Conservation (phyloP, 2,888 invertebrate species). For the Phyllotreta cruciferae region DNA sequence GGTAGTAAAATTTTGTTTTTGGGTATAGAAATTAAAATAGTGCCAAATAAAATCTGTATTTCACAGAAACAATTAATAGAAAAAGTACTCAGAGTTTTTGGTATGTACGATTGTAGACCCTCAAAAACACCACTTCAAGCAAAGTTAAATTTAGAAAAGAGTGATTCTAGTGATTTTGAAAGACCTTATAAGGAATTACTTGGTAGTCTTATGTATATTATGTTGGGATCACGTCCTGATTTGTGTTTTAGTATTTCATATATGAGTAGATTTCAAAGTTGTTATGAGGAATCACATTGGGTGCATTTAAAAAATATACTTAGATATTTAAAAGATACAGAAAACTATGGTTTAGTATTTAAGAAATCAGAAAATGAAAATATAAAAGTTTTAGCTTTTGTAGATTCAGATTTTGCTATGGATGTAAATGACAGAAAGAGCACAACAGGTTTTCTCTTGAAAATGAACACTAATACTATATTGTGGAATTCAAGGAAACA, state of each 20-base stretch:
- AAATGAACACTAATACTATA: conserved; percentile 34
- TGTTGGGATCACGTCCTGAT: conserved; percentile 38
- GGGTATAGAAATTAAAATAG: conserved; percentile 35
- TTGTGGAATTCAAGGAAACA: conserved; percentile 40
- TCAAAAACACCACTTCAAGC: too few species aligned
- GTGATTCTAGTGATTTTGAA: conserved; percentile 2
- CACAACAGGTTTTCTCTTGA: conserved; percentile 37
- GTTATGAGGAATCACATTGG: conserved; percentile 32
- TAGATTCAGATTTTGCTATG: conserved; percentile 21
- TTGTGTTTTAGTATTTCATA: conserved; percentile 36
- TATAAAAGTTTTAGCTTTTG: conserved; percentile 11
- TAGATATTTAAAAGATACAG: conserved; percentile 21
- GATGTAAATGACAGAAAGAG: conserved; percentile 32
- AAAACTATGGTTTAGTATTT: conserved; percentile 32
- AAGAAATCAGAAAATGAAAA: conserved; percentile 13
- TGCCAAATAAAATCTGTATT: conserved; percentile 27
- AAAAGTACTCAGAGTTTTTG: conserved; percentile 35
- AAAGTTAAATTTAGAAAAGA: conserved; percentile 26
- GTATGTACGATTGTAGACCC: conserved; percentile 34
- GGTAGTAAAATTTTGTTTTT: conserved; percentile 30
- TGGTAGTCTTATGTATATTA: conserved; percentile 40
- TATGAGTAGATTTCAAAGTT: conserved; percentile 41
- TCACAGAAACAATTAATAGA: conserved; percentile 33
- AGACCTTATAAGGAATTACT: conserved; percentile 33
- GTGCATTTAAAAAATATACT: conserved; percentile 33